phyloP scores from a whole-genome alignment of 2,888 invertebrate genomes.

The Tetramorium bicarinatum region DNA sequence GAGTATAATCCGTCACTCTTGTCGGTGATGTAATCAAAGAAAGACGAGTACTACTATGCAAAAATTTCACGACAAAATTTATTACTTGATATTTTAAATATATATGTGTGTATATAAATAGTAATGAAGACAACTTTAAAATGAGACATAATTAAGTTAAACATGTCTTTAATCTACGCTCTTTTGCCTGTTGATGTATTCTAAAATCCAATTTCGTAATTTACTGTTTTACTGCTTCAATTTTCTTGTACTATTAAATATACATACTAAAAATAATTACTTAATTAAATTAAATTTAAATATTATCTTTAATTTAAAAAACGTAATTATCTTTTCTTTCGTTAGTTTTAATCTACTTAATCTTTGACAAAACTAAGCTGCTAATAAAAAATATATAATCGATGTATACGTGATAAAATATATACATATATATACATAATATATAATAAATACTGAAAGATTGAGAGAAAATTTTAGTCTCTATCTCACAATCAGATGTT shows the following conservation, averaged over 20 bases:
- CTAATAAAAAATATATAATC: neutral
- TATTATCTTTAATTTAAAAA: neutral
- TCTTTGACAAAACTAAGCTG: neutral
- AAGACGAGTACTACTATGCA: slow-evolving; percentile 20
- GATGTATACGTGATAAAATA: neutral
- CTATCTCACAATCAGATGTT: too few relatives aligned
- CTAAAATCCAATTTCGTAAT: neutral
- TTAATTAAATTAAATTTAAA: neutral
- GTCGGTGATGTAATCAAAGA: slow-evolving; percentile 52
- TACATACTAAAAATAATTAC: neutral
- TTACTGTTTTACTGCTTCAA: neutral
- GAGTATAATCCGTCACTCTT: slow-evolving; percentile 43
- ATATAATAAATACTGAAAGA: too few relatives aligned
- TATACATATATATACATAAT: too few relatives aligned
- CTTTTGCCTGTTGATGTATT: neutral
- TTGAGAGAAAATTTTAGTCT: too few relatives aligned
- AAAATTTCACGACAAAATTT: slow-evolving; percentile 17
- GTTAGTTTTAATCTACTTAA: neutral
- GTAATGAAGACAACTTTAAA: neutral
- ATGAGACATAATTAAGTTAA: neutral
- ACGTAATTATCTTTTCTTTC: neutral
- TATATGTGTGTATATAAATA: neutral
- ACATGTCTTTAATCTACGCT: neutral
- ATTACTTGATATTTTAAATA: neutral
- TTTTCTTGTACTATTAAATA: neutral